Evolutionary conservation across 2,888 invertebrate species (phyloP), one percentile per base, ranked within the genome.

Genomic region (Hybos culiciformis): DNA sequence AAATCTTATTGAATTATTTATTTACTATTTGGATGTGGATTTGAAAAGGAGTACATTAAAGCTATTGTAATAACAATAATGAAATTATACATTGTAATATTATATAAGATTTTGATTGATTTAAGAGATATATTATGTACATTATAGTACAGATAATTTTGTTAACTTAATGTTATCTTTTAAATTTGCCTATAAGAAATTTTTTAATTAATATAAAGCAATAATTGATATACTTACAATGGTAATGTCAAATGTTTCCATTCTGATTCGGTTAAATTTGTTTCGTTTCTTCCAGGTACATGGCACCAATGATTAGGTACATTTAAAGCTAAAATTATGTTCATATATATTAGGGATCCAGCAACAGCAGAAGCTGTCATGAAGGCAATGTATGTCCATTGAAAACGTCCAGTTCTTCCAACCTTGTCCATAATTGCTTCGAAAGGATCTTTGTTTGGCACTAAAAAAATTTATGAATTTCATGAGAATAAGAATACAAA

Each of bases 261-360:
- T 48, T 70, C 56, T 6, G 67, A 63, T 9, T 63, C 12, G 0
- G 70, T 63, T 32, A 64, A 62, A 55, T 71, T 70, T 12, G 69
- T 68, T 4, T 48, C 46, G 34, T 70, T 64, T 38, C 67, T 57
- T 21, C 74, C 72, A 2, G 73, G 70, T 15, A 75, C 72, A 39
- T 61, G 58, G 50, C 76, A 76, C 72, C 73, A 73, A 55, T 75
- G 74, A 37, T 74, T 70, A 5, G 75, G 74, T 40, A 70, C 66
- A 44, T 70, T 68, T 42, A 75, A 55, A 18, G 71, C 70, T 51
- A 75, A 58, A 24, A 74, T 67, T 9, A 71, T 61, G 52, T 71
- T 74, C 61, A 72, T 67, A 51, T 71, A 70, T 21, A 69, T 61
- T 64, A 74, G 67, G 36, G 72, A 55, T 2, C 68, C 58, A 31